Conservation (phyloP, 2,113 vertebrate species). For the Xenopus laevis region DNA sequence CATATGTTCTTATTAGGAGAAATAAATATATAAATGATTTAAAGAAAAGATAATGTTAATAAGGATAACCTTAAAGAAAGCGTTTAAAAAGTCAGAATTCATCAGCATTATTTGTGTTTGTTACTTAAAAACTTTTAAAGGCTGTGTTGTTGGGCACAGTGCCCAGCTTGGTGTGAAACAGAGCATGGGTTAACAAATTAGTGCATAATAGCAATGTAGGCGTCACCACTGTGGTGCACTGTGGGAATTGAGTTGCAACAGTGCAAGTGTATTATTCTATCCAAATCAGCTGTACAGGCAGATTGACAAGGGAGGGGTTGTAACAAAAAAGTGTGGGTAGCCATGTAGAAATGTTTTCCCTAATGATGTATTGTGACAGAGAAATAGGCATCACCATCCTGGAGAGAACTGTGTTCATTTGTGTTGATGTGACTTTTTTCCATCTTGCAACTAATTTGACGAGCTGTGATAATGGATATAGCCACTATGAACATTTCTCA, state of each 20-base stretch:
- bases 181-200: constrained; percentile 18
- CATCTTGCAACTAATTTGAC: constrained; percentile 8
- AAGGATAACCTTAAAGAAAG: no score
- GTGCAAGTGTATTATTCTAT: constrained; percentile 21
- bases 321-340: constrained; percentile 5
- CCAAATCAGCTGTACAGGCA: constrained; percentile 8
- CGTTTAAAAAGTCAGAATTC: no score
- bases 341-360: constrained; percentile 5
- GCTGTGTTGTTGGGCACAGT: no score
- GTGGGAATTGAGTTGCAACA: constrained; percentile 22
- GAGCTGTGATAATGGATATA: constrained; percentile 26
- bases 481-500: constrained; percentile 4
- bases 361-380: constrained; percentile 11
- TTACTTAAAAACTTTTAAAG: constrained; percentile 7
- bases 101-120: no score
- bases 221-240: constrained; percentile 20
- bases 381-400: constrained; percentile 7
- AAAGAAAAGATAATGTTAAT: no score
- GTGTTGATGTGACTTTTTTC: constrained; percentile 14
- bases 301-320: background rate
- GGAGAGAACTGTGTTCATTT: constrained; percentile 13
- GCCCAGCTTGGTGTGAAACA: constrained; percentile 25
- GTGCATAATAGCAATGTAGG: constrained; percentile 28
- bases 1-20: no score
- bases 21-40: no score